Evolutionary conservation across 2,113 vertebrate species (phyloP).

Genomic region (Psophia crepitans): DNA sequence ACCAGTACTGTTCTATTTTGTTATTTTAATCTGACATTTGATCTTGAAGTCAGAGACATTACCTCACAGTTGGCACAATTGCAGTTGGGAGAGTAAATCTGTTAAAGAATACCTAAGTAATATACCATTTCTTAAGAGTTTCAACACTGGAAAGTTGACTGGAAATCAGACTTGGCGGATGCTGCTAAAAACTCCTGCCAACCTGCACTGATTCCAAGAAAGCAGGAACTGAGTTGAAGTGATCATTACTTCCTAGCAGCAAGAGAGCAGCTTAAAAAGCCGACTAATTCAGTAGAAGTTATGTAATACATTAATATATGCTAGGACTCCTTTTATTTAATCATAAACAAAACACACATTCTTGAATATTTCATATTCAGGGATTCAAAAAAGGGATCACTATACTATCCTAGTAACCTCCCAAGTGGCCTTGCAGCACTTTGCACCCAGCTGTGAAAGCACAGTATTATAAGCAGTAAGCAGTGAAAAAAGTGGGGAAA

Average conservation of each 20-base stretch:
- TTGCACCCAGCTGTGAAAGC: not conserved
- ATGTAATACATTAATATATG: not conserved
- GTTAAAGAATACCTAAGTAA: slow-evolving; percentile 56
- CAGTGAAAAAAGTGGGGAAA: not conserved
- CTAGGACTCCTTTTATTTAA: not conserved
- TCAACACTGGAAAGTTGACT: slow-evolving; percentile 57
- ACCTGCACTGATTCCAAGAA: slow-evolving; percentile 35
- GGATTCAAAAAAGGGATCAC: not conserved
- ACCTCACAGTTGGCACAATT: slow-evolving; percentile 43
- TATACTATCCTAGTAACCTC: not conserved
- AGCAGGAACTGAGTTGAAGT: not conserved
- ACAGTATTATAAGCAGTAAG: not conserved
- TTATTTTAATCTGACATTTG: slow-evolving; percentile 59
- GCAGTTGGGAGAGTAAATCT: slow-evolving; percentile 35
- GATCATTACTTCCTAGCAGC: not conserved
- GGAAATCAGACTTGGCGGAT: slow-evolving; percentile 52
- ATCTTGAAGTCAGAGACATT: slow-evolving; percentile 61
- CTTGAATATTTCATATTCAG: not conserved
- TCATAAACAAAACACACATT: not conserved
- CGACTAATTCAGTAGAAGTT: not conserved
- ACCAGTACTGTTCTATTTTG: slow-evolving; percentile 17
- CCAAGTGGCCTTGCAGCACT: not conserved
- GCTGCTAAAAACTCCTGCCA: slow-evolving; percentile 3
- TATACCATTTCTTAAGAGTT: slow-evolving; percentile 48
- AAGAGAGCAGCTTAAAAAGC: not conserved